A percentile compares a stretch with the other conserved stretches of the same genome.
Conservation (phyloP, 2,113 vertebrate species). For the Psammodynastes pulverulentus region DNA sequence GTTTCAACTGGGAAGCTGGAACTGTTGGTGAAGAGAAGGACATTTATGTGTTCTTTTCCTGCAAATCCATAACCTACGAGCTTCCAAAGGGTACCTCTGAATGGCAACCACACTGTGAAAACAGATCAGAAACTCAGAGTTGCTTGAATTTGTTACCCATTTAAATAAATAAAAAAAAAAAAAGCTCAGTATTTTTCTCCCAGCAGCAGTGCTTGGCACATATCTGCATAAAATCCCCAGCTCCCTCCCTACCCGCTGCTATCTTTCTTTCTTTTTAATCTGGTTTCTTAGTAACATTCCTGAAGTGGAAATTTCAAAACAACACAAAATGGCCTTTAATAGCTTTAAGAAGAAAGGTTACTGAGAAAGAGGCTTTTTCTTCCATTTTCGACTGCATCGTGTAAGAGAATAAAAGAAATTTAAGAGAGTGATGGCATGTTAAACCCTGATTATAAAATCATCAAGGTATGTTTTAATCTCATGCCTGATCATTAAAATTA, state of each 20-base stretch:
- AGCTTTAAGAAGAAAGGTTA: constrained; percentile 23
- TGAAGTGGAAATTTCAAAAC: constrained; percentile 44
- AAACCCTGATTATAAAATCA: constrained; percentile 44
- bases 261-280: constrained; percentile 38
- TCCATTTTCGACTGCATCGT: constrained; percentile 39
- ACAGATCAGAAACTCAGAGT: constrained; percentile 5
- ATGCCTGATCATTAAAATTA: constrained; percentile 32
- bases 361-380: constrained; percentile 21
- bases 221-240: rapidly evolving
- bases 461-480: constrained; percentile 37
- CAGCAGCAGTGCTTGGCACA: background rate
- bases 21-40: background rate
- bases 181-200: background rate
- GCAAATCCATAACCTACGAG: background rate
- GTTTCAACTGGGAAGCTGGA: background rate
- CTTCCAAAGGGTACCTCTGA: background rate
- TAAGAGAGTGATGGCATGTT: constrained; percentile 25
- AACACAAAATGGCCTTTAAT: constrained; percentile 28
- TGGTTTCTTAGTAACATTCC: constrained; percentile 38
- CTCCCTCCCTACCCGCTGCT: rapidly evolving
- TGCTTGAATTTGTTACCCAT: background rate
- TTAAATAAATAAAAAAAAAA: background rate
- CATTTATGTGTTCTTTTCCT: background rate
- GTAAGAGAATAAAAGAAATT: background rate
- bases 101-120: background rate